Percentiles rank a stretch among this genome's conserved stretches.
phyloP scores from a whole-genome alignment of 2,797 vertebrate genomes.

The Halcyon chelicuti region DNA sequence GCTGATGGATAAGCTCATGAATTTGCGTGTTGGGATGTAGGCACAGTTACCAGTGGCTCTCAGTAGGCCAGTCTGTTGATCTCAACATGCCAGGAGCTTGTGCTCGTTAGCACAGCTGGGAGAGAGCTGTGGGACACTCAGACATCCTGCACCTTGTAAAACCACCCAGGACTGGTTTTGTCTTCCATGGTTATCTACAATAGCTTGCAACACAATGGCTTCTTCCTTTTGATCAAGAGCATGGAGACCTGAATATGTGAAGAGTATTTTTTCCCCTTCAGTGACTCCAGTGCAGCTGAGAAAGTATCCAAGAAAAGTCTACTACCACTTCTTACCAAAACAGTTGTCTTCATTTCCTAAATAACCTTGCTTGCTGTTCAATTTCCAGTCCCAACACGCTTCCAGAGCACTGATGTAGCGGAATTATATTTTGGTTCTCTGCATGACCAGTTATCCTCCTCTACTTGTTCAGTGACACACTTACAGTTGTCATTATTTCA shows the following conservation, averaged over 20 bases:
- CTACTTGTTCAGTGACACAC: neutral
- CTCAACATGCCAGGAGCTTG: neutral
- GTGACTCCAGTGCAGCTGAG: neutral
- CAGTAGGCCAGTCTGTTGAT: neutral
- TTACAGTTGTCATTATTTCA: neutral
- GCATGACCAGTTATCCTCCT: neutral
- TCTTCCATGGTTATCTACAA: neutral
- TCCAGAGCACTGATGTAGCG: neutral
- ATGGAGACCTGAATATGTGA: neutral
- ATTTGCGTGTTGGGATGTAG: neutral
- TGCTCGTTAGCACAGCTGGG: neutral
- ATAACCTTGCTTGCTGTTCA: neutral
- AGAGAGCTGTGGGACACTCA: neutral
- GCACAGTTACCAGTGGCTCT: neutral
- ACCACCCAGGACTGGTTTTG: neutral
- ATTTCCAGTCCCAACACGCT: neutral
- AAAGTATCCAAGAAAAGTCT: neutral
- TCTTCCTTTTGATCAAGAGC: neutral
- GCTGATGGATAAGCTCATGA: neutral
- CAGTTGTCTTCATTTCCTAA: neutral
- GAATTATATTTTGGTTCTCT: neutral
- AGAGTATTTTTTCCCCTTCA: neutral
- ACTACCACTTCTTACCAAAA: neutral
- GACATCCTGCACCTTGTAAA: neutral
- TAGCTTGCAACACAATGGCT: neutral